A percentile compares a stretch with the other conserved stretches of the same genome.
phyloP scores from a whole-genome alignment of 1,140 invertebrate genomes.

The Ephestia elutella region DNA sequence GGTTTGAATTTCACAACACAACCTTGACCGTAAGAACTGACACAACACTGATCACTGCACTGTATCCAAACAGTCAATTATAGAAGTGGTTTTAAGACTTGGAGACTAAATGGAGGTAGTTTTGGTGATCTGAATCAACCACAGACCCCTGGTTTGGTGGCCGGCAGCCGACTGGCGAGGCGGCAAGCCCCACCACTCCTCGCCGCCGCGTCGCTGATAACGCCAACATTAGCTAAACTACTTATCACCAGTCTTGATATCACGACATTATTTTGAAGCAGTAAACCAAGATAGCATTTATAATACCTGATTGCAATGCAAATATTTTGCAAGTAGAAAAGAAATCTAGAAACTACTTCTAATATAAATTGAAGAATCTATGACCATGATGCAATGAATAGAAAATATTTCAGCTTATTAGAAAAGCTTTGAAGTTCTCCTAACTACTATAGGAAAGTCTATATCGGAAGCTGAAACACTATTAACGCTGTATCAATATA shows the following conservation, averaged over 20 bases:
- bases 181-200: slow-evolving; percentile 10
- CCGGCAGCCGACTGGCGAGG: slow-evolving; percentile 27
- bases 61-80: neutral
- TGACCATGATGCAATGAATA: neutral
- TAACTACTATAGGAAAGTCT: too few species aligned
- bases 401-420: neutral
- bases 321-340: neutral
- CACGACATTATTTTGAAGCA: neutral
- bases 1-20: neutral
- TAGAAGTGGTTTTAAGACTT: neutral
- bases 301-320: neutral
- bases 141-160: slow-evolving; percentile 16
- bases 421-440: too few species aligned
- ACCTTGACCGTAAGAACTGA: neutral
- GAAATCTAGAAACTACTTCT: neutral
- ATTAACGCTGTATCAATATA: too few species aligned
- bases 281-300: neutral
- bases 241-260: slow-evolving; percentile 1
- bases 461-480: too few species aligned
- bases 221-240: slow-evolving; percentile 1
- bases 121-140: slow-evolving; percentile 2
- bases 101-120: neutral
- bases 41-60: neutral
- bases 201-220: slow-evolving; percentile 14
- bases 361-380: neutral